Base-by-base conservation (phyloP, 2,888 invertebrate genomes). In the Catocala nupta region DNA sequence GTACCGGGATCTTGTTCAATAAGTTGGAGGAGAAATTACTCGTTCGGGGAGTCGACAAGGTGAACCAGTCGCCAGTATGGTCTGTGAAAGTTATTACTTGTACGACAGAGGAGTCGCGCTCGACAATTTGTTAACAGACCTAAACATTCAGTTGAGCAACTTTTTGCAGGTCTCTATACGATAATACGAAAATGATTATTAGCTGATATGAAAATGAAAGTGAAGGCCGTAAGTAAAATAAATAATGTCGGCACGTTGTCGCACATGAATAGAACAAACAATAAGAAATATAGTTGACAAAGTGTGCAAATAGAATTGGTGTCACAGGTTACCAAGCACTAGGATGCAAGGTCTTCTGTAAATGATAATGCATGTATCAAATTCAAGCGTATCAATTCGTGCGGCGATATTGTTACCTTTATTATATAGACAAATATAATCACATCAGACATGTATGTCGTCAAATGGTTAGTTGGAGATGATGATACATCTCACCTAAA, bases 81-180 rank as follows among this genome's bases (percentile, higher is more conserved):
- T 69, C 85, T 81, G 92, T 88, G 93, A 93, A 92, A 93, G 93
- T 92, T 89, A 91, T 89, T 83, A 78, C 84, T 80, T 77, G 77
- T 76, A 63, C 70, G 76, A 61, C 70, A 68, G 63, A 70, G 68
- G 62, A 72, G 66, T 62, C 61, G 49, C 44, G 39, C 53, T 62
- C 62, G 50, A 60, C 67, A 75, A 63, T 73, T 66, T 60, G 70
- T 70, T 77, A 77, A 81, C 73, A 70, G 44, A 71, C 61, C 73
- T 75, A 75, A 75, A 70, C 75, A 71, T 64, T 65, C 61, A 71
- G 65, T 73, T 77, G 70, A 70, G 67, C 68, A 77, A 73, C 62
- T 73, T 71, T 61, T 70, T 73, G 50, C 59, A 54, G 47, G 48
- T 65, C 42, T 48, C 50, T 50, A 55, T 55, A 45, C 59, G 59